A percentile compares a stretch with the other conserved stretches of the same genome.
phyloP scores from a whole-genome alignment of 2,888 invertebrate species.

The Drosophila rubida region DNA sequence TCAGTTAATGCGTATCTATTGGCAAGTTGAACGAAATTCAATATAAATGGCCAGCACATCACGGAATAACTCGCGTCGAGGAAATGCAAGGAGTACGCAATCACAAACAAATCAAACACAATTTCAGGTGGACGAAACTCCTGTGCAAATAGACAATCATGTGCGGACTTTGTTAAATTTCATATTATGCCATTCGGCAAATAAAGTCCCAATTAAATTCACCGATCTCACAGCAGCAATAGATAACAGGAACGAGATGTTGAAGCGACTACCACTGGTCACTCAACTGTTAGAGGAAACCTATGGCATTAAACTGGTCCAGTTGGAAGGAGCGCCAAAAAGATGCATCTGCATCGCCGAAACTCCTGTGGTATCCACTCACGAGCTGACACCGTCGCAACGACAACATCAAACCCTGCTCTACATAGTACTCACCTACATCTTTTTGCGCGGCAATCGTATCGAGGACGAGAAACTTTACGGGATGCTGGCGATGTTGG shows the following conservation, averaged over 20 bases:
- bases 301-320: constrained; percentile 48
- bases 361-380: constrained; percentile 38
- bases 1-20: neutral
- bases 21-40: neutral
- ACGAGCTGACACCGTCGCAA: constrained; percentile 54
- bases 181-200: constrained; percentile 53
- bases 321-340: constrained; percentile 44
- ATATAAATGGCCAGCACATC: constrained; percentile 61
- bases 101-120: neutral
- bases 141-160: constrained; percentile 24
- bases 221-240: constrained; percentile 38
- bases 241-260: constrained; percentile 29
- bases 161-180: constrained; percentile 53
- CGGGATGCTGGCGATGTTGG: constrained; percentile 35
- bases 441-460: constrained; percentile 60
- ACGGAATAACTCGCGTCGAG: constrained; percentile 16
- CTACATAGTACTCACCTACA: constrained; percentile 57
- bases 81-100: constrained; percentile 20
- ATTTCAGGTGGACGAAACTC: neutral
- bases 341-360: constrained; percentile 56
- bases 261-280: constrained; percentile 36
- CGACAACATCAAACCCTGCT: constrained; percentile 52
- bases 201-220: constrained; percentile 54
- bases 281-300: constrained; percentile 25
- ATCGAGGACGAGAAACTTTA: constrained; percentile 60